Conservation (phyloP, 2,888 invertebrate species). For the Fissipunctia ypsillon region DNA sequence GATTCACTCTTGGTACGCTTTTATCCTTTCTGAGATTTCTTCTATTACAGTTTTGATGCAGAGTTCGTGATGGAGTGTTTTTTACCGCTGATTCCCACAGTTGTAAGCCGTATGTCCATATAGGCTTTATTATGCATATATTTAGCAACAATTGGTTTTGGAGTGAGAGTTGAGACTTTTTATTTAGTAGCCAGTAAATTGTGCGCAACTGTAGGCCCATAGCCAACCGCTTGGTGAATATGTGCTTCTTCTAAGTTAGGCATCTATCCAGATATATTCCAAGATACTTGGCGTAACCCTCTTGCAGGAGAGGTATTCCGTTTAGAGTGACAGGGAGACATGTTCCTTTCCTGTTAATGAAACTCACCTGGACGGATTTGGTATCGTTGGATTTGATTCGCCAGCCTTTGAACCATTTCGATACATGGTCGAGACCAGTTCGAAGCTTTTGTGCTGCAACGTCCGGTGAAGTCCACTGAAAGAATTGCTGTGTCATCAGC, state of each 20-base stretch:
- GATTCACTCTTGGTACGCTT: neutral
- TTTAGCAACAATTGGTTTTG: neutral
- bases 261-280: constrained; percentile 2
- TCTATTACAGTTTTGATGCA: too few relatives aligned
- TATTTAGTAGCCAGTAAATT: neutral
- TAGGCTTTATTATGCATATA: neutral
- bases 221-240: neutral
- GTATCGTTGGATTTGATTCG: neutral
- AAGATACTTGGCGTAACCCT: neutral
- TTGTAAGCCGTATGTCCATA: neutral
- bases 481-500: constrained; percentile 6
- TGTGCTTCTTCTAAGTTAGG: neutral
- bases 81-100: neutral
- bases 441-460: neutral
- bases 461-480: neutral
- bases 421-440: neutral
- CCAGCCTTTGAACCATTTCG: neutral
- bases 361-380: too few relatives aligned
- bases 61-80: neutral
- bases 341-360: neutral
- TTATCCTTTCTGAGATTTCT: neutral
- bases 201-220: neutral
- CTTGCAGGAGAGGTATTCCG: neutral
- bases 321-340: neutral
- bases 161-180: neutral